These are phyloP conservation scores for Glaucopsyche alexis DNA, from an alignment of 2,888 invertebrate species.

Conservation along the genomic window DNA sequence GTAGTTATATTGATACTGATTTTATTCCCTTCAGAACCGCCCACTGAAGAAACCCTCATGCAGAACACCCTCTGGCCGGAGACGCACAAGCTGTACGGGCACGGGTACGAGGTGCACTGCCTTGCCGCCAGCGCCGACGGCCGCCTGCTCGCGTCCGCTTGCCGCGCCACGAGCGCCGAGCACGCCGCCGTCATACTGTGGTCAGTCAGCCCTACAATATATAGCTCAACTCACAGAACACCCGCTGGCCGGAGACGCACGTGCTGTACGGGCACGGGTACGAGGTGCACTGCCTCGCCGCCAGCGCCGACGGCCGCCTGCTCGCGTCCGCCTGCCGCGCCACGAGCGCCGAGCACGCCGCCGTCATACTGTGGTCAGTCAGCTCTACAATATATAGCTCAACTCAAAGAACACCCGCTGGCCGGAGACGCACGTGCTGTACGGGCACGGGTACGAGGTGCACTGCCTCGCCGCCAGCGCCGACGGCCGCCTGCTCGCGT, in stretches of 20 bases:
- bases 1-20: no score
- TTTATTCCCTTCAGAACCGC: conserved; percentile 82
- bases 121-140: conserved; percentile 80
- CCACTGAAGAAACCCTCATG: conserved; percentile 94
- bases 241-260: conserved; percentile 97
- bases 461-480: conserved; percentile 85
- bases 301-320: conserved; percentile 52
- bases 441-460: conserved; percentile 98
- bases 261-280: conserved; percentile 99
- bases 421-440: conserved; percentile 97
- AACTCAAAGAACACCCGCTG: conserved; percentile 92
- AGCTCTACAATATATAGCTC: not conserved
- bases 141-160: conserved; percentile 87
- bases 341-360: conserved; percentile 88
- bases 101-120: conserved; percentile 95
- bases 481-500: conserved; percentile 80
- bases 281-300: conserved; percentile 91
- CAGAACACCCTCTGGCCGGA: conserved; percentile 99
- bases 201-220: conserved; percentile 71
- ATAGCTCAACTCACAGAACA: conserved; percentile 82
- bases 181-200: conserved; percentile 95
- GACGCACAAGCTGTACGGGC: conserved; percentile 96
- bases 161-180: conserved; percentile 88
- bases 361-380: conserved; percentile 91
- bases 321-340: conserved; percentile 95